These are phyloP conservation scores for Oligia strigilis DNA, from an alignment of 2,888 invertebrate species.

Conservation along the genomic window DNA sequence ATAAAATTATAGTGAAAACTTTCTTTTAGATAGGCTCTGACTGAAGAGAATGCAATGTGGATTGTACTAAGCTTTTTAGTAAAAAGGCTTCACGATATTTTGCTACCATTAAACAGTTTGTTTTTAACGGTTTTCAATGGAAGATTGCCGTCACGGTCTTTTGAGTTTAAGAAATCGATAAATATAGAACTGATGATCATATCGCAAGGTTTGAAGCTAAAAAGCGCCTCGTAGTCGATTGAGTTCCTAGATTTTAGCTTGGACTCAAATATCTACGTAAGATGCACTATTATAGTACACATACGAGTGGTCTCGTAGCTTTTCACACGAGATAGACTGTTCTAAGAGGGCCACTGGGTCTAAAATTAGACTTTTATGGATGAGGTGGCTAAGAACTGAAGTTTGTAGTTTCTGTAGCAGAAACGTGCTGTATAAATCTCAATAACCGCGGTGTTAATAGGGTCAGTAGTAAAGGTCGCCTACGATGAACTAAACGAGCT, in stretches of 20 bases:
- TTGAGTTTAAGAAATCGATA: conserved; percentile 34
- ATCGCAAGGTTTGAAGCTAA: background rate
- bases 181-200: background rate
- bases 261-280: background rate
- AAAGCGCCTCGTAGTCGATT: background rate
- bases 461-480: conserved; percentile 47
- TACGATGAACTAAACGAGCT: conserved; percentile 35
- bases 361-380: conserved; percentile 24
- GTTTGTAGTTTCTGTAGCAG: background rate
- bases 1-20: conserved; percentile 60
- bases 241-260: background rate
- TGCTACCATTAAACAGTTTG: conserved; percentile 16
- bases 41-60: conserved; percentile 22
- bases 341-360: background rate
- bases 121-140: conserved; percentile 30
- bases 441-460: conserved; percentile 44
- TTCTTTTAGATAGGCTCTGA: conserved; percentile 56
- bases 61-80: conserved; percentile 33
- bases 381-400: background rate
- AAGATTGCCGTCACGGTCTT: conserved; percentile 48
- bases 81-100: conserved; percentile 28
- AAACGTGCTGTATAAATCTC: conserved; percentile 6
- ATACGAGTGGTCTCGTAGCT: background rate
- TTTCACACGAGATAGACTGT: background rate
- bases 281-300: background rate